phyloP scores from a whole-genome alignment of 2,888 invertebrate genomes.

The Nomada ruficornis region DNA sequence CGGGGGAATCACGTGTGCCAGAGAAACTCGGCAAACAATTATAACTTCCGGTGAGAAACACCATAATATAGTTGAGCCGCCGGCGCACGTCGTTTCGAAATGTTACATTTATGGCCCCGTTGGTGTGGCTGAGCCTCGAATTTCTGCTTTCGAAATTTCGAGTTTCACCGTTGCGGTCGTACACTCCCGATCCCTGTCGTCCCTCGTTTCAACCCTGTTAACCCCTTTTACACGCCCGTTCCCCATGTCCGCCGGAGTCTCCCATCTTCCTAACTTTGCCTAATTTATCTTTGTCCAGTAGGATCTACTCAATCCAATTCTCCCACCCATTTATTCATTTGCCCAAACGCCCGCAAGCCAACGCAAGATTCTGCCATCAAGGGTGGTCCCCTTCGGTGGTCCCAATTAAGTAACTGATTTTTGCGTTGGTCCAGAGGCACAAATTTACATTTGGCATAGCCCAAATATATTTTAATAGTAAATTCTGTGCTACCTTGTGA shows the following conservation, averaged over 20 bases:
- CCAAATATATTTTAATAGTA: no score
- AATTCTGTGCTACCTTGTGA: neutral
- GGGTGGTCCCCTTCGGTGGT: neutral
- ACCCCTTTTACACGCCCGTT: neutral
- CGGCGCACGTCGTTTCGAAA: slow-evolving; percentile 65
- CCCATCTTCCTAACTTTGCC: slow-evolving; percentile 48
- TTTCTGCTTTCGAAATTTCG: slow-evolving; percentile 62
- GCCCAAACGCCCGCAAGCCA: neutral
- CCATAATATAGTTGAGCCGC: slow-evolving; percentile 50
- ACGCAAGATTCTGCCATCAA: slow-evolving; percentile 2
- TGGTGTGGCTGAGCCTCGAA: slow-evolving; percentile 67
- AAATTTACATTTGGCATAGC: neutral
- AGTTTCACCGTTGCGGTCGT: slow-evolving; percentile 61
- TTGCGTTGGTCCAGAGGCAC: no score
- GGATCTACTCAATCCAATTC: slow-evolving; percentile 45
- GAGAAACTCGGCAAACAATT: slow-evolving; percentile 78
- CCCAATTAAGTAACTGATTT: no score
- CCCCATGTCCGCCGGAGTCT: slow-evolving; percentile 35
- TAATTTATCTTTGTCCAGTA: slow-evolving; percentile 59
- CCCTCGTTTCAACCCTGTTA: slow-evolving; percentile 5
- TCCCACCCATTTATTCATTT: slow-evolving; percentile 44
- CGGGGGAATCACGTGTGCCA: slow-evolving; percentile 64
- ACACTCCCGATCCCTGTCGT: slow-evolving; percentile 44
- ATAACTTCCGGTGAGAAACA: slow-evolving; percentile 76
- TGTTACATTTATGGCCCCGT: slow-evolving; percentile 75